Evolutionary conservation across 2,113 vertebrate species (phyloP).

Genomic region (Rhinoptilus africanus): DNA sequence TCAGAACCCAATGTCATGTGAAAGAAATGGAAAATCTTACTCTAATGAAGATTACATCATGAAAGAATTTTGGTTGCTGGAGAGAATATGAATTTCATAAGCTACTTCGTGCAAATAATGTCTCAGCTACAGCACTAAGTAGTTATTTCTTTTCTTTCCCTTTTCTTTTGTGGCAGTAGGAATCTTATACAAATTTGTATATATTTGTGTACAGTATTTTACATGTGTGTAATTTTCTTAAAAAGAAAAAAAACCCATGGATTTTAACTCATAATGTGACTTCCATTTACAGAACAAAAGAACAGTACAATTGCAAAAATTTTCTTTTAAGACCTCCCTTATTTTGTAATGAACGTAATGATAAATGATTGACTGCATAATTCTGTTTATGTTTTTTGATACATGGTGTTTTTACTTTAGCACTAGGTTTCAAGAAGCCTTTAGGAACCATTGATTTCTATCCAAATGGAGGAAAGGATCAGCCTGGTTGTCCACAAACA

Average conservation of each 20-base stretch:
- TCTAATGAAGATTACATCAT: background rate
- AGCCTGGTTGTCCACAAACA: conserved; percentile 88
- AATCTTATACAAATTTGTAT: background rate
- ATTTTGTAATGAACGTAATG: background rate
- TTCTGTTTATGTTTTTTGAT: background rate
- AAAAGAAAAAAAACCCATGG: accelerated
- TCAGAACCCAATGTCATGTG: background rate
- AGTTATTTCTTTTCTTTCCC: background rate
- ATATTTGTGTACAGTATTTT: background rate
- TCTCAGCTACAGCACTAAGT: background rate
- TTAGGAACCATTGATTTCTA: conserved; percentile 91
- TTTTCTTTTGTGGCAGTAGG: background rate
- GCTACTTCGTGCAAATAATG: background rate
- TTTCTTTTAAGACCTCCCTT: background rate
- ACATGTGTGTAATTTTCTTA: background rate
- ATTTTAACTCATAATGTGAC: background rate
- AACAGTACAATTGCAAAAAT: background rate
- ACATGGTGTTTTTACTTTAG: conserved; percentile 34
- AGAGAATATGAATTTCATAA: background rate
- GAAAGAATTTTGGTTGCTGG: background rate
- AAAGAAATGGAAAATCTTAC: background rate
- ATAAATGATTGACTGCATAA: background rate
- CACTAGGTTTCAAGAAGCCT: conserved; percentile 79
- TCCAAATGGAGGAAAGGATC: conserved; percentile 87
- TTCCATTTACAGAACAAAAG: background rate